Evolutionary conservation across 2,797 vertebrate species (phyloP), one percentile per base, ranked within the genome.

Genomic region (Lycodopsis pacificus): DNA sequence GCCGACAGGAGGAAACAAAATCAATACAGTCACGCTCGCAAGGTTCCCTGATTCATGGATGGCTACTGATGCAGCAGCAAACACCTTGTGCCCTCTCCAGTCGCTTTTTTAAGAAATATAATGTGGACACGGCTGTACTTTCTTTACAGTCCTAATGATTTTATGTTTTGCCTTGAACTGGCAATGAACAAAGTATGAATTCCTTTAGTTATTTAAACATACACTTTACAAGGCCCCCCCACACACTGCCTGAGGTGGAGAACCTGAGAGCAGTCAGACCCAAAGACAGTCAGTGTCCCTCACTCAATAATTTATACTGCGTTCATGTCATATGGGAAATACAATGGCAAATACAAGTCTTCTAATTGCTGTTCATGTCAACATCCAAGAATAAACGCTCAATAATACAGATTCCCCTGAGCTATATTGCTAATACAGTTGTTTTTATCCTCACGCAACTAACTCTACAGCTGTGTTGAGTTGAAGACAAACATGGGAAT

Each of bases 261-360:
- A 63, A 56, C n/a, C 15, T 64, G 22, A 6, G 32, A 64, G 54
- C 64, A 77, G 78, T 77, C 40, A 25, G 36, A 74, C 25, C 11
- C 78, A 83, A 76, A 76, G 79, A 27, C 66, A 22, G 20, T 57
- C 69, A 25, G 20, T 69, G 30, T 61, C 40, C 0, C 10, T 40
- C 3, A 27, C 57, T 76, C 58, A 63, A 25, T 44, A 19, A 61
- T 25, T 64, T 25, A 38, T n/a, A 20, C 19, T 32, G 36, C 1
- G 10, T 54, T 64, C 11, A 0, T 34, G 9, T 51, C 17, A 15
- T 36, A 56, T 12, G 22, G 7, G 34, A n/a, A 25, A 8, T 40
- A 25, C 4, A 5, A n/a, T n/a, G n/a, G n/a, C 27, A 32, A 53
- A 53, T 38, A 25, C 10, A 48, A 12, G 22, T 51, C 34, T 49